Conservation (phyloP, 1,140 invertebrate genomes). For the Latrodectus geometricus region DNA sequence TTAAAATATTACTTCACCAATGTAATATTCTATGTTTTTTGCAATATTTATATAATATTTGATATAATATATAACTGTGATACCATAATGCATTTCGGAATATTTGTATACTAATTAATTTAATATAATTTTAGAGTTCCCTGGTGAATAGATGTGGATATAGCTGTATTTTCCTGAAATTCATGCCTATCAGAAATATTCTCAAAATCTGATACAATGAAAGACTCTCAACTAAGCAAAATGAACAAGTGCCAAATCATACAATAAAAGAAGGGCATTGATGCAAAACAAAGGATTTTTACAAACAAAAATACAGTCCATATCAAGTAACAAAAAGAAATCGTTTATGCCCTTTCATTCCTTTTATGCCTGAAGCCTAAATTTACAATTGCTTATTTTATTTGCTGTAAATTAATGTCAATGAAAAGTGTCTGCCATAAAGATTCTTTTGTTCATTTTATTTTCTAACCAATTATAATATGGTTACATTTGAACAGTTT, state of each 20-base stretch:
- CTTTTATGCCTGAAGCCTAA: constrained; percentile 14
- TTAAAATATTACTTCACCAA: no score
- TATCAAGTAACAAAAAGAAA: neutral
- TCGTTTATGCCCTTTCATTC: constrained; percentile 24
- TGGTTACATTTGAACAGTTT: constrained; percentile 33
- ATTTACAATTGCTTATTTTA: constrained; percentile 51
- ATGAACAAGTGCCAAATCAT: no score
- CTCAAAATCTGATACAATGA: no score
- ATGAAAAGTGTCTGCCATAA: neutral
- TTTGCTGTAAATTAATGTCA: constrained; percentile 50
- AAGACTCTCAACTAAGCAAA: no score
- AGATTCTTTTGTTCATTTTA: constrained; percentile 29
- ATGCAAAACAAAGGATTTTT: no score
- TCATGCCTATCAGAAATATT: no score
- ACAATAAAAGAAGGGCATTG: no score
- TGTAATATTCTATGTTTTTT: no score
- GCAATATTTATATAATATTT: no score
- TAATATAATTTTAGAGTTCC: constrained; percentile 20
- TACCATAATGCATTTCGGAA: neutral
- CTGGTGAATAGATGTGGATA: constrained; percentile 36
- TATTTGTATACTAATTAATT: neutral
- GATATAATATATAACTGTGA: no score
- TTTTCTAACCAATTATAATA: constrained; percentile 17
- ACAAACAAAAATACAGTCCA: no score
- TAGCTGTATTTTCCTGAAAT: constrained; percentile 39